Evolutionary conservation across 1,140 invertebrate genomes (phyloP), one percentile per base, ranked within the genome.

Genomic region (Coptotermes formosanus): DNA sequence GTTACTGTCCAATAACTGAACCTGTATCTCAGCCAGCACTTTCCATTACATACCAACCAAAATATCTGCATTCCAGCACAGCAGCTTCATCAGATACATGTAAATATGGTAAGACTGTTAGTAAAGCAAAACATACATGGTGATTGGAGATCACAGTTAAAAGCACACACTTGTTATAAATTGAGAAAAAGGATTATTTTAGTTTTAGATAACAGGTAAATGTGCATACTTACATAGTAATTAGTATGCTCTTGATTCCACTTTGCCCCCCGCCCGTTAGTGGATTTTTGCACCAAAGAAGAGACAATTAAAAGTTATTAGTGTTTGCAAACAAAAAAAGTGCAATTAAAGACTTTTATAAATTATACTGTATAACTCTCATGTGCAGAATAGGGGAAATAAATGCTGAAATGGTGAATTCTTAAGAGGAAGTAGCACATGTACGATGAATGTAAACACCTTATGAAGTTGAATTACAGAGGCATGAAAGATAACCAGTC

Each of bases 231-330:
- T 84, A 84, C 83, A 84, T 84, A 84, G n/a, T 64, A 64, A 84
- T 84, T 84, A 84, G 83, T 84, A 84, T 84, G 48, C 48, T 84
- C 48, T 84, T 38, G 30, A 25, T 84, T 84, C 48, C 48, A 64
- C 59, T 84, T 84, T 52, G n/a, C 83, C 83, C 83, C 83, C 83
- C 83, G 83, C 83, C 83, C 83, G 83, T 84, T 84, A 84, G 83
- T 84, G 48, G 83, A 45, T 84, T 64, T 55, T 84, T 84, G 83
- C 83, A 59, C 59, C 83, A 84, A 45, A 64, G 83, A 84, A 84
- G 48, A 84, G 43, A 83, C 82, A 84, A 84, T 52, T 84, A 84
- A 84, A 84, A 25, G 16, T 30, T 64, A 84, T 84, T 84, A 84
- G 83, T 84, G 83, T 21, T 64, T 84, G 83, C 82, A 83, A 83